Conservation (phyloP, 1,140 invertebrate species). For the Drosophila kepulauana region DNA sequence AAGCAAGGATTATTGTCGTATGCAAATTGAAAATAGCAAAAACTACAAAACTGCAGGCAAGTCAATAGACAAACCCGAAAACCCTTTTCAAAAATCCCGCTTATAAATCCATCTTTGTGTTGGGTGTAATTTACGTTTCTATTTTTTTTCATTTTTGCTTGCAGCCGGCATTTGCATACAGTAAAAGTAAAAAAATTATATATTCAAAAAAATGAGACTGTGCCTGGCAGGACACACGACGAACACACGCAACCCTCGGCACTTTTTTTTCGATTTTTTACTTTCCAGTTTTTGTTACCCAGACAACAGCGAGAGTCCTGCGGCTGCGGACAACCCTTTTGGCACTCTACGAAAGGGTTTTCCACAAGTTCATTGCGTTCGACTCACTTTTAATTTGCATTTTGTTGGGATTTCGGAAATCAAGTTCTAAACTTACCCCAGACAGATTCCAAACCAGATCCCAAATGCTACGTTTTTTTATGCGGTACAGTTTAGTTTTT, state of each 20-base stretch:
- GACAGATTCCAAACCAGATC: conserved; percentile 36
- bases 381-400: conserved; percentile 77
- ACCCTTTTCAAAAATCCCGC: conserved; percentile 67
- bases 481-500: conserved; percentile 61
- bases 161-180: conserved; percentile 76
- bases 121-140: conserved; percentile 54
- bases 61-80: conserved; percentile 52
- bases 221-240: conserved; percentile 79
- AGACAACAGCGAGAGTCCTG: conserved; percentile 68
- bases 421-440: conserved; percentile 78
- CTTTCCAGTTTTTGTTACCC: conserved; percentile 49
- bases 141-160: neutral
- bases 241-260: conserved; percentile 64
- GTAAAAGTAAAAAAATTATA: conserved; percentile 55
- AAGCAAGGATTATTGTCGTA: conserved; percentile 61
- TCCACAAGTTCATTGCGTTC: conserved; percentile 51
- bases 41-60: conserved; percentile 48
- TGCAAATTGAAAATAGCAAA: conserved; percentile 54
- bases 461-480: conserved; percentile 62
- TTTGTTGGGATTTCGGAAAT: conserved; percentile 76
- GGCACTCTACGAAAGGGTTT: conserved; percentile 63
- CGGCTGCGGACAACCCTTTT: conserved; percentile 74
- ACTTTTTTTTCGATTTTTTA: conserved; percentile 44
- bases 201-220: conserved; percentile 72
- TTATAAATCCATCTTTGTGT: conserved; percentile 34